phyloP scores from a whole-genome alignment of 2,888 invertebrate species.

The Xestobium rufovillosum region DNA sequence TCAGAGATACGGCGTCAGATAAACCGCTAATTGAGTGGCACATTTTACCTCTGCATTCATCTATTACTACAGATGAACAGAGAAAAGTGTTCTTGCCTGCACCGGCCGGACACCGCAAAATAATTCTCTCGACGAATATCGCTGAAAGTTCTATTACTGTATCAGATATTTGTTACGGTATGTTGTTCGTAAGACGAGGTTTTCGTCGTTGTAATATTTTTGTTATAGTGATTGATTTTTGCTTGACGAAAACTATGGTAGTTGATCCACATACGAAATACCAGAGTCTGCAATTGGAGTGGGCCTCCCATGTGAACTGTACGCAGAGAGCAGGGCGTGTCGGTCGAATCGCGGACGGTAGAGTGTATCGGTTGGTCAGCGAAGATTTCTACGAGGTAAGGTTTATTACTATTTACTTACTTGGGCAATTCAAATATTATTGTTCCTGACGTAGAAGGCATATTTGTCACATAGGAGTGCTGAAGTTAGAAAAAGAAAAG shows the following conservation, averaged over 20 bases:
- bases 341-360: slow-evolving; percentile 77
- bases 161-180: slow-evolving; percentile 76
- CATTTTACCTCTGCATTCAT: slow-evolving; percentile 52
- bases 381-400: slow-evolving; percentile 56
- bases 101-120: slow-evolving; percentile 62
- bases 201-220: slow-evolving; percentile 19
- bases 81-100: slow-evolving; percentile 53
- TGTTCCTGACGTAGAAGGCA: too few species aligned
- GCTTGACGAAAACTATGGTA: slow-evolving; percentile 75
- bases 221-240: slow-evolving; percentile 83
- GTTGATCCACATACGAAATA: slow-evolving; percentile 73
- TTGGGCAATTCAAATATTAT: too few species aligned
- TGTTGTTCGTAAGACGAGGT: slow-evolving; percentile 18
- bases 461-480: too few species aligned
- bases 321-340: slow-evolving; percentile 85
- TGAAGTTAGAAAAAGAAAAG: too few species aligned
- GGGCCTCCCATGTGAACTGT: slow-evolving; percentile 88
- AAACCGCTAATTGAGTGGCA: too few species aligned
- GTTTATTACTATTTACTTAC: slow-evolving; percentile 10
- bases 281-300: slow-evolving; percentile 66
- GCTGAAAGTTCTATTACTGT: slow-evolving; percentile 91
- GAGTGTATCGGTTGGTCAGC: slow-evolving; percentile 75
- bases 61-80: slow-evolving; percentile 61
- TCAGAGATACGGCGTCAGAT: too few species aligned
- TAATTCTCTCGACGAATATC: slow-evolving; percentile 85